These are phyloP conservation scores for Scrobipalpa atriplicella DNA, from an alignment of 2,888 invertebrate species.

Conservation along the genomic window DNA sequence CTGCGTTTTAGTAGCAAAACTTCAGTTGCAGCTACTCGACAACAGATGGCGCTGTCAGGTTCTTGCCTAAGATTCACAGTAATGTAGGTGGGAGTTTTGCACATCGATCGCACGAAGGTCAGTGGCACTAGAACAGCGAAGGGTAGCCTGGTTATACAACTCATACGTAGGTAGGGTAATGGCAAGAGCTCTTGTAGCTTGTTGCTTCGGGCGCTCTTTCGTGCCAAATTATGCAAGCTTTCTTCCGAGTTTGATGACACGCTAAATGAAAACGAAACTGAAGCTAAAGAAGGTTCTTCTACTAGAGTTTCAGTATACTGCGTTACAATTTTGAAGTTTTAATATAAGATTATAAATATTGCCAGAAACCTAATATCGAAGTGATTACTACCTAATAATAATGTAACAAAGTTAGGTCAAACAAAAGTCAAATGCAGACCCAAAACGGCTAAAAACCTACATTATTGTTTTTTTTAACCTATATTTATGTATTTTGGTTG, in stretches of 20 bases:
- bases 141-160: slow-evolving; percentile 12
- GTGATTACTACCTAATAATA: too few species aligned
- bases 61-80: background rate
- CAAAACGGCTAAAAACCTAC: too few species aligned
- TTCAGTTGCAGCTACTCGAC: background rate
- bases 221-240: slow-evolving; percentile 19
- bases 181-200: slow-evolving; percentile 4
- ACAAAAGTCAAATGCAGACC: too few species aligned
- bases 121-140: slow-evolving; percentile 26
- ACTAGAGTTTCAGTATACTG: too few species aligned
- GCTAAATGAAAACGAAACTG: slow-evolving; percentile 5
- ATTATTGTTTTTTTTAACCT: too few species aligned
- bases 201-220: slow-evolving; percentile 12
- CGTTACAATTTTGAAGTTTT: too few species aligned
- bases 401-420: too few species aligned
- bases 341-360: too few species aligned
- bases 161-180: background rate
- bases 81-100: background rate
- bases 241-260: background rate
- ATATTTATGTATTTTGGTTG: too few species aligned
- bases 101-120: slow-evolving; percentile 32
- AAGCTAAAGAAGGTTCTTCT: too few species aligned
- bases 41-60: background rate
- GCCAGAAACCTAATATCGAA: too few species aligned
- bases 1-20: background rate